Evolutionary conservation across 1,140 invertebrate genomes (phyloP).

Genomic region (Zaprionus lachaisei): DNA sequence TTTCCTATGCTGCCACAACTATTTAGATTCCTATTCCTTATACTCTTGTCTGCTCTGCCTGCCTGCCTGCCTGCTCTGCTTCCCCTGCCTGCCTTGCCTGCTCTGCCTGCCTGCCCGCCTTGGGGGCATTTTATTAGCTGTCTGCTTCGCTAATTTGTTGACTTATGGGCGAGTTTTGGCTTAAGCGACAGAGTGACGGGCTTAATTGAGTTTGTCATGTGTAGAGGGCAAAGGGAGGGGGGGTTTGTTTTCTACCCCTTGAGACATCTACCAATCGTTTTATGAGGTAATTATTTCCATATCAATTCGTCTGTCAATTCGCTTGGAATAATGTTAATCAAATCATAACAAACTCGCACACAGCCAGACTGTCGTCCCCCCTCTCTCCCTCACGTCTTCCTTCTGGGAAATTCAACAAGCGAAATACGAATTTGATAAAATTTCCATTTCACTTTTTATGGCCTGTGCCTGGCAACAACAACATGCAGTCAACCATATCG

Average conservation of each 20-base stretch:
- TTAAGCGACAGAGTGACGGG: not conserved
- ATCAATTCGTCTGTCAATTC: constrained; percentile 42
- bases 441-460: constrained; percentile 47
- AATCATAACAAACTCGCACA: constrained; percentile 17
- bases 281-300: constrained; percentile 43
- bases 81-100: not conserved
- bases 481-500: constrained; percentile 11
- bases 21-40: not conserved
- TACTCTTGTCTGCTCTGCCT: no score
- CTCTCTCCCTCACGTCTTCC: not conserved
- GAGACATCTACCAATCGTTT: constrained; percentile 6
- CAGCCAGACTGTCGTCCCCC: not conserved
- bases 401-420: constrained; percentile 58
- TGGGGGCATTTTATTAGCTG: constrained; percentile 40
- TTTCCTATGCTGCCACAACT: not conserved
- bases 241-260: not conserved
- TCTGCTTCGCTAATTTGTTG: constrained; percentile 41
- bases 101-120: not conserved
- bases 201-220: constrained; percentile 13
- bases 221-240: not conserved
- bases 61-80: not conserved
- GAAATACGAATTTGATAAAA: constrained; percentile 38
- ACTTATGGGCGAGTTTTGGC: not conserved
- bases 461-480: constrained; percentile 37
- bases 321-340: constrained; percentile 52